Evolutionary conservation across 30 jellyfish, hydroid and myxozoan genomes (phyloP), one percentile per base, ranked within the genome.

Genomic region (Rhopilema esculentum): DNA sequence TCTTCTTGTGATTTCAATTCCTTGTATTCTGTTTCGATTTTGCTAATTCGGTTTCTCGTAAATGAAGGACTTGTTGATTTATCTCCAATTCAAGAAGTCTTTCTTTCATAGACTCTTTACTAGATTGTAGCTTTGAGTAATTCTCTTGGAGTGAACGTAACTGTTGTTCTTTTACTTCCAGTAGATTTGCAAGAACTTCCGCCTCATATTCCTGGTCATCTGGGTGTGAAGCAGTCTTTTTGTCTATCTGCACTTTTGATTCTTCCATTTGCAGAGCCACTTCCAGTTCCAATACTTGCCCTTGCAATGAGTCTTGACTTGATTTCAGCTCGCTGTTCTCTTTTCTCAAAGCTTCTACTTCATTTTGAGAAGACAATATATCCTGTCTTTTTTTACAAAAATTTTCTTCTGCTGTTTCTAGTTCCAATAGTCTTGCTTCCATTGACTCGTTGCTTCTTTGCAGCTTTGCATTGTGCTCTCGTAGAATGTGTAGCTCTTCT

Each of bases 1-100:
- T 15, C 32, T 26, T 26, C 79, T 1, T 49, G 26, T 6, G 79
- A 15, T 51, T 40, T 75, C 1, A 49, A 51, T 4, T 22, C 29
- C 48, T 75, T 68, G 50, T 75, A 22, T 75, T 40, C 71, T 75
- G 52, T 18, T 75, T 49, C 69, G n/a, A 67, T 67, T 67, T 24
- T 21, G 7, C 18, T 4, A 67, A 67, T 26, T 67, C 78, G 16
- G 16, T 32, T 15, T 67, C 78, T 67, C 78, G 28, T 18, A 67
- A 6, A 19, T 32, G 22, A 15, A 67, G 49, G 2, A 67, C 18
- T 15, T 67, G 49, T 49, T 67, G 50, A 67, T 27, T 30, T 27
- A 30, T 27, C 19, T 27, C 66, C 64, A 30, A 71, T 30, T 71
- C 66, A 27, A 25, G 27, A 27, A 71, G 27, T 27, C 82, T 71